A percentile compares a stretch with the other conserved stretches of the same genome.
These are phyloP conservation scores for Hemibagrus wyckioides DNA, from an alignment of 2,113 vertebrate genomes.

Conservation along the genomic window DNA sequence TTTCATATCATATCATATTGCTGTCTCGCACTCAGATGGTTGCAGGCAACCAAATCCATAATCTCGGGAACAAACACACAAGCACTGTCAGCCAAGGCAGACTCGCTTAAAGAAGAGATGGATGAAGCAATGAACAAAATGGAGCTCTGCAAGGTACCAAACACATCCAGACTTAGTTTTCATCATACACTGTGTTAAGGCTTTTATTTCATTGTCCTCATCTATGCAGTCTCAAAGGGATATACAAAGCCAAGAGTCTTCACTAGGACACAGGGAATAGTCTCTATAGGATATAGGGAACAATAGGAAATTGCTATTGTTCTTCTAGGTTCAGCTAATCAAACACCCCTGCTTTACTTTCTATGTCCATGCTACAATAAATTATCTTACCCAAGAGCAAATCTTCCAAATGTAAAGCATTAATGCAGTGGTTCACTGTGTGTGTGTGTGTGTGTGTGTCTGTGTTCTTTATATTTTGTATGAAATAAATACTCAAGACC, in stretches of 20 bases:
- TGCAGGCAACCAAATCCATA: constrained; percentile 95
- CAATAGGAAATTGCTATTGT: background rate
- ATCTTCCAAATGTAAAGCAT: background rate
- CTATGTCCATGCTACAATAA: background rate
- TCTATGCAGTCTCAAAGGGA: background rate
- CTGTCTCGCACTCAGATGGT: constrained; percentile 76
- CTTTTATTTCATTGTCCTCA: background rate
- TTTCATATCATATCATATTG: background rate
- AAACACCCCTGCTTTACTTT: background rate
- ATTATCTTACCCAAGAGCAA: background rate
- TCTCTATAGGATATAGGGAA: too few species aligned
- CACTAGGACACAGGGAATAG: background rate
- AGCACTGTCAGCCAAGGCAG: constrained; percentile 94
- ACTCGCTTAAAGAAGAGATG: constrained; percentile 95
- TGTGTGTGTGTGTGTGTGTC: too few species aligned
- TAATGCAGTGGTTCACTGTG: background rate
- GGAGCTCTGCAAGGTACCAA: constrained; percentile 92
- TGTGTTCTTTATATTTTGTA: background rate
- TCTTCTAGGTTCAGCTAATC: background rate
- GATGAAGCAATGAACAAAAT: constrained; percentile 98
- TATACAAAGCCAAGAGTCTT: background rate
- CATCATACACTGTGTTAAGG: background rate
- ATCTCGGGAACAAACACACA: constrained; percentile 96
- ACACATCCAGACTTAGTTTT: background rate
- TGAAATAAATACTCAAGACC: background rate